Conservation (phyloP, 2,888 invertebrate genomes). For the Eupeodes luniger region DNA sequence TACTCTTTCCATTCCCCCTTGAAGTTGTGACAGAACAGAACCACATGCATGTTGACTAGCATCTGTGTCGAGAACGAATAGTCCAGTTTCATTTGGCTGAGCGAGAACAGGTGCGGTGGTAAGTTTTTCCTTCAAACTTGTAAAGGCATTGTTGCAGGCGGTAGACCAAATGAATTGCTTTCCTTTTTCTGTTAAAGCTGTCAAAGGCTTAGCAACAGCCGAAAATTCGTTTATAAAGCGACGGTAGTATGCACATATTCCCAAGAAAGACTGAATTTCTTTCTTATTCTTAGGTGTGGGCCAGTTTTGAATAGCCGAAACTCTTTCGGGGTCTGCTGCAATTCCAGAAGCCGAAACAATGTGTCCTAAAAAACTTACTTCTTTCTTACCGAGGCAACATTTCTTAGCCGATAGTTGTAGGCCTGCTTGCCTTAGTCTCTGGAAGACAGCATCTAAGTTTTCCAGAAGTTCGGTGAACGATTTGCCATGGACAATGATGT, state of each 20-base stretch:
- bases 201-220: conserved; percentile 22
- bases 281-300: conserved; percentile 5
- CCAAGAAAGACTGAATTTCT: conserved; percentile 24
- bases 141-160: background rate
- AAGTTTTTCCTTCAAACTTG: conserved; percentile 22
- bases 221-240: conserved; percentile 18
- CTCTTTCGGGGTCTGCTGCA: conserved; percentile 7
- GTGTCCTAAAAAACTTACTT: conserved; percentile 31
- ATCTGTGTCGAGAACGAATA: conserved; percentile 47
- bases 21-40: conserved; percentile 39
- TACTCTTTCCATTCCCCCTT: conserved; percentile 62
- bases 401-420: background rate
- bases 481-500: background rate
- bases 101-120: conserved; percentile 7
- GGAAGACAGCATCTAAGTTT: background rate
- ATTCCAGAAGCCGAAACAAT: conserved; percentile 17
- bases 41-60: conserved; percentile 36
- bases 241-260: conserved; percentile 7
- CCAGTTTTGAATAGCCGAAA: conserved; percentile 15
- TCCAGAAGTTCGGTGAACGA: conserved; percentile 3
- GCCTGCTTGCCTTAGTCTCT: too few species aligned
- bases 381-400: background rate
- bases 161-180: conserved; percentile 1
- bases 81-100: conserved; percentile 21
- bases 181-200: conserved; percentile 20